Conservation (phyloP, 2,888 invertebrate species). For the Blastobasis adustella region DNA sequence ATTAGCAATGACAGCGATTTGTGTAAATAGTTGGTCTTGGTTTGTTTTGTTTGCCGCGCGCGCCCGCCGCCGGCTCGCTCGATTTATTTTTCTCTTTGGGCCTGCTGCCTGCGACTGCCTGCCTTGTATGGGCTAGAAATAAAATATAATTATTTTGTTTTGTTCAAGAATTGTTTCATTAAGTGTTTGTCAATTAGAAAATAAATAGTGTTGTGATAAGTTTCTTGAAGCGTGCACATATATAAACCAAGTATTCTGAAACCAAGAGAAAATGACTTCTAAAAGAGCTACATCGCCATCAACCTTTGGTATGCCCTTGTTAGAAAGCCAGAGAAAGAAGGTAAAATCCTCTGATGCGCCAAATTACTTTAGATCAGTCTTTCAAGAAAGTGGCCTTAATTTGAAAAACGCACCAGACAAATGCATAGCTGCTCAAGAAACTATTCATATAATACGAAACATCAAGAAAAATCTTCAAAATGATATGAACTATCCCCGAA, state of each 20-base stretch:
- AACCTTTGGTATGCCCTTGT: background rate
- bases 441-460: conserved; percentile 62
- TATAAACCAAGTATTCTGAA: background rate
- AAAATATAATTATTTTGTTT: no score
- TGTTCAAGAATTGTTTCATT: no score
- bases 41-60: no score
- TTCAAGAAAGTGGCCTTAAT: conserved; percentile 47
- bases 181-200: background rate
- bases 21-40: no score
- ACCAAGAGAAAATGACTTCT: conserved; percentile 14
- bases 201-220: background rate
- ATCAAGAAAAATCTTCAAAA: conserved; percentile 54
- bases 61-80: no score
- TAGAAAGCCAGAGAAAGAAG: conserved; percentile 32
- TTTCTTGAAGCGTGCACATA: background rate
- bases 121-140: no score
- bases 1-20: no score
- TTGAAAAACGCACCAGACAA: conserved; percentile 48
- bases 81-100: no score
- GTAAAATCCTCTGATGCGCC: conserved; percentile 23
- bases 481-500: conserved; percentile 67
- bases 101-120: no score
- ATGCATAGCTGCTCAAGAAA: conserved; percentile 46
- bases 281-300: conserved; percentile 32
- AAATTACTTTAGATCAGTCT: conserved; percentile 36